Evolutionary conservation across 2,888 invertebrate genomes (phyloP).

Genomic region (Zhengitettix transpicula): DNA sequence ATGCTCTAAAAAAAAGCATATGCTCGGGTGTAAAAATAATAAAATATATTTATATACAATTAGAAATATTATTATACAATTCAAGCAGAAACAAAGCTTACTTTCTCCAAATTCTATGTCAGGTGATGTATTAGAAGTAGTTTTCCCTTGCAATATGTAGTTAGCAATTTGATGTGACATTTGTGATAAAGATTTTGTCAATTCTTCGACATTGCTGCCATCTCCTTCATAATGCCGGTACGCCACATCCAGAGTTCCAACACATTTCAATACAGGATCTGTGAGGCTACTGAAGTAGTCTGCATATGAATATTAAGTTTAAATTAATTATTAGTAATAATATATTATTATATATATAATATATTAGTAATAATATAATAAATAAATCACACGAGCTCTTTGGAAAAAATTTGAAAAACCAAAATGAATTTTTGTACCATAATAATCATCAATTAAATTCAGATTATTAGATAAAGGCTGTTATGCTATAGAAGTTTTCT

Average conservation of each 20-base stretch:
- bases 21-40: no score
- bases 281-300: slow-evolving; percentile 36
- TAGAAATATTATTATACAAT: no score
- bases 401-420: background rate
- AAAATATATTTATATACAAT: no score
- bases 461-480: no score
- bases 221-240: slow-evolving; percentile 4
- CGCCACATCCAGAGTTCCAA: slow-evolving; percentile 20
- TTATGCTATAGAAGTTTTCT: background rate
- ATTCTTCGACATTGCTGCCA: slow-evolving; percentile 17
- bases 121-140: slow-evolving; percentile 58
- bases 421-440: no score
- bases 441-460: no score
- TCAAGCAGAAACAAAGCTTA: no score
- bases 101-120: slow-evolving; percentile 48
- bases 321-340: background rate
- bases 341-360: background rate
- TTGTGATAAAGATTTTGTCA: slow-evolving; percentile 29
- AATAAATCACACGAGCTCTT: background rate
- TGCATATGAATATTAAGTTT: slow-evolving; percentile 9
- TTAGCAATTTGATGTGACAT: slow-evolving; percentile 41
- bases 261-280: slow-evolving; percentile 25
- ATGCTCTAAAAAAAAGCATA: no score
- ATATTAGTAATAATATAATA: background rate
- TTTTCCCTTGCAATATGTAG: slow-evolving; percentile 53